A percentile compares a stretch with the other conserved stretches of the same genome.
Evolutionary conservation across 2,888 invertebrate species (phyloP).

Genomic region (Pegoplata infirma): DNA sequence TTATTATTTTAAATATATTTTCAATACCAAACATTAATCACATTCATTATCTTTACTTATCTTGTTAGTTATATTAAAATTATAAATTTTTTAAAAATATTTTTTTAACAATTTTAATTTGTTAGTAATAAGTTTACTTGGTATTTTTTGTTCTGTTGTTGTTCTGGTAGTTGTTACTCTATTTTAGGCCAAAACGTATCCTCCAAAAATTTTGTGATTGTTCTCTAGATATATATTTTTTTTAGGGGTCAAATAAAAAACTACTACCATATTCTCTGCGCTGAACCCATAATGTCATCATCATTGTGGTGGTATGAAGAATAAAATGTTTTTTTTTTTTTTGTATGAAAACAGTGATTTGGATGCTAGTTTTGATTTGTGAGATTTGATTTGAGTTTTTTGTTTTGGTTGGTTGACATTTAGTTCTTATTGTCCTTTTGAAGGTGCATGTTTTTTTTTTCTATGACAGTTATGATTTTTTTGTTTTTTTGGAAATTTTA

Average conservation of each 20-base stretch:
- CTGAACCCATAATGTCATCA: slow-evolving; percentile 72
- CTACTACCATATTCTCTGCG: slow-evolving; percentile 78
- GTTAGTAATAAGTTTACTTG: slow-evolving; percentile 27
- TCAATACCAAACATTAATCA: neutral
- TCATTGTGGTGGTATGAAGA: slow-evolving; percentile 30
- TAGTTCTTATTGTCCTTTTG: slow-evolving; percentile 4
- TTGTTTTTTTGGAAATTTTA: slow-evolving; percentile 34
- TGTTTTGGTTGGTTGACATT: slow-evolving; percentile 8
- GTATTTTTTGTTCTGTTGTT: slow-evolving; percentile 42
- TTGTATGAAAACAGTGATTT: slow-evolving; percentile 17
- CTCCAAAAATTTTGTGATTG: slow-evolving; percentile 44
- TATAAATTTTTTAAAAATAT: slow-evolving; percentile 23
- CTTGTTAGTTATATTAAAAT: slow-evolving; percentile 22
- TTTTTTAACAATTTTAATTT: neutral
- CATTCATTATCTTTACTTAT: slow-evolving; percentile 36
- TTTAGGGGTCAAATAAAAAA: slow-evolving; percentile 73
- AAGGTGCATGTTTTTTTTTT: slow-evolving; percentile 24
- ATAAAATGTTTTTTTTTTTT: too few relatives aligned
- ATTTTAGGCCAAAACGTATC: slow-evolving; percentile 47
- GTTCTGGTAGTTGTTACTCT: slow-evolving; percentile 41
- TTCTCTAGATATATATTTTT: slow-evolving; percentile 9
- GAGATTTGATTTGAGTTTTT: neutral
- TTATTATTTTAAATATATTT: neutral
- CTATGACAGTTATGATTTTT: slow-evolving; percentile 28
- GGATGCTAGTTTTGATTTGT: neutral